These are phyloP conservation scores for Drosophila azteca DNA, from an alignment of 1,140 invertebrate genomes.

Conservation along the genomic window DNA sequence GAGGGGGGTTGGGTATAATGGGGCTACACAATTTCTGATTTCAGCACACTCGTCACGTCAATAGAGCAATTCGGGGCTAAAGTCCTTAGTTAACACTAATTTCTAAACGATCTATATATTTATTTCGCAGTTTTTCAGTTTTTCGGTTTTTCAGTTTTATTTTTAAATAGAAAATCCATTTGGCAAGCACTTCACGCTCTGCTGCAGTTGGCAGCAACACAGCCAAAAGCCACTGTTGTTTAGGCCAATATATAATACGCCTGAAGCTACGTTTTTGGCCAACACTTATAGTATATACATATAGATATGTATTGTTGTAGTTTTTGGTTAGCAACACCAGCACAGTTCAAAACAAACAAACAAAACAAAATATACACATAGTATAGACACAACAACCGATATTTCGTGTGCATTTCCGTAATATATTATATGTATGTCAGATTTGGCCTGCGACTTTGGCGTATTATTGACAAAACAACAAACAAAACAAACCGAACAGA, in stretches of 20 bases:
- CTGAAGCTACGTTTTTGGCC: slow-evolving; percentile 63
- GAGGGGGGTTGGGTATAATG: neutral
- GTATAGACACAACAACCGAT: slow-evolving; percentile 16
- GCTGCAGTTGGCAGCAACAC: slow-evolving; percentile 69
- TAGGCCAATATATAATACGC: slow-evolving; percentile 50
- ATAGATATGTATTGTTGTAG: slow-evolving; percentile 32
- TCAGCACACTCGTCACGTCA: slow-evolving; percentile 35
- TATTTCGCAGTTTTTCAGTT: slow-evolving; percentile 12
- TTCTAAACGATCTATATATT: slow-evolving; percentile 43
- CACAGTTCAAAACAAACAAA: slow-evolving; percentile 22
- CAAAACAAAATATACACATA: slow-evolving; percentile 21
- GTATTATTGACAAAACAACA: slow-evolving; percentile 77
- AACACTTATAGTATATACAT: slow-evolving; percentile 47
- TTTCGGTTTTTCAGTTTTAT: slow-evolving; percentile 13
- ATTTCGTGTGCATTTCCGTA: slow-evolving; percentile 65
- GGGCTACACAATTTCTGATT: neutral
- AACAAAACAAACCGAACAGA: slow-evolving; percentile 47
- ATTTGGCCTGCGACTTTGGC: slow-evolving; percentile 28
- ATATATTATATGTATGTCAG: slow-evolving; percentile 44
- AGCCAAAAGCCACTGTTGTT: slow-evolving; percentile 41
- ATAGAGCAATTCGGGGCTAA: slow-evolving; percentile 22
- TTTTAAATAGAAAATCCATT: slow-evolving; percentile 75
- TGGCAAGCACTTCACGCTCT: slow-evolving; percentile 79
- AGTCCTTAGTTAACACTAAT: slow-evolving; percentile 21
- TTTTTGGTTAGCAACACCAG: slow-evolving; percentile 57